Percentiles rank a stretch among this genome's conserved stretches.
phyloP scores from a whole-genome alignment of 1,140 invertebrate genomes.

The Mesaphorura yosii region DNA sequence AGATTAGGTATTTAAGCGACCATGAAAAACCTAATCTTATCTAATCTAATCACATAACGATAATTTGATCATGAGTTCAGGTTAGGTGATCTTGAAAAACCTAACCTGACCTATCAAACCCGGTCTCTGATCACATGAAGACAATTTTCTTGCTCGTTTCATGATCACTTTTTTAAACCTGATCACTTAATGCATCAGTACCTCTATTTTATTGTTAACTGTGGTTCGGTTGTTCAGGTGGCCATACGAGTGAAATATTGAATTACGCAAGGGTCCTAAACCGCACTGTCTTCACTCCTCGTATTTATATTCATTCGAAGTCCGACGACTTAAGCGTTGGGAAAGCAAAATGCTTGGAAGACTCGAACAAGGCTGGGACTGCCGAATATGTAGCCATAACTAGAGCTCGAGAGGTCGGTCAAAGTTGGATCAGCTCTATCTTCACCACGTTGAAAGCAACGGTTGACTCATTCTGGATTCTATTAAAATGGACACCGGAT shows the following conservation, averaged over 20 bases:
- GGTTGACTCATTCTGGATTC: constrained; percentile 53
- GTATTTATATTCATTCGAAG: constrained; percentile 65
- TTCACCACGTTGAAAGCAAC: constrained; percentile 62
- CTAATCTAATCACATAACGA: no score
- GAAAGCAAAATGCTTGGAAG: constrained; percentile 50
- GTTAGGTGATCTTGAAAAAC: no score
- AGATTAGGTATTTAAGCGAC: no score
- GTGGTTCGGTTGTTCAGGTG: no score
- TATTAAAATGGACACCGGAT: constrained; percentile 56
- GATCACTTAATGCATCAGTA: no score
- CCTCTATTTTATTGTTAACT: no score
- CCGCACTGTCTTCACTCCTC: constrained; percentile 48
- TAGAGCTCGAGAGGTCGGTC: constrained; percentile 73
- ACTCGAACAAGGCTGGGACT: not conserved
- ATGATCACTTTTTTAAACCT: no score
- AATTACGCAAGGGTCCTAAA: constrained; percentile 51
- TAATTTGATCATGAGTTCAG: no score
- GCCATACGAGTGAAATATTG: constrained; percentile 83
- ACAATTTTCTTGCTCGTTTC: no score
- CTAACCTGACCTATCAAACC: no score
- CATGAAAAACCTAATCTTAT: no score
- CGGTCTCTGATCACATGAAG: no score
- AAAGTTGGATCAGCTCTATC: constrained; percentile 68
- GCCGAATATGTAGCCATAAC: constrained; percentile 49
- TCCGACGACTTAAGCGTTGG: constrained; percentile 60